Evolutionary conservation across 2,888 invertebrate genomes (phyloP).

Genomic region (Tenthredo notha): DNA sequence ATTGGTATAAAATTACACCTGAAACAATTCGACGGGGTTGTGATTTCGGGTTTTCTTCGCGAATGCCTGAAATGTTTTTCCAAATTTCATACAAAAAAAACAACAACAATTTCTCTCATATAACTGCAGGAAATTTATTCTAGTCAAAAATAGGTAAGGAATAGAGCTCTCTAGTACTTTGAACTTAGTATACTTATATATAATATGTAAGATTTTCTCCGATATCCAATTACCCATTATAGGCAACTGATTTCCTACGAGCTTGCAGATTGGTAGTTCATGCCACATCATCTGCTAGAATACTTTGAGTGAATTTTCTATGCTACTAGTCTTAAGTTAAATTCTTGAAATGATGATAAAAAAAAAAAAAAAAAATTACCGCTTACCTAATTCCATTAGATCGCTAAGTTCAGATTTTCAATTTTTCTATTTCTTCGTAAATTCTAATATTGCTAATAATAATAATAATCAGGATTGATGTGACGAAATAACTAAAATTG

Average conservation of each 20-base stretch:
- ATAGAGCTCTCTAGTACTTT: not conserved
- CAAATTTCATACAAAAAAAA: too few relatives aligned
- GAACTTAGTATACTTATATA: not conserved
- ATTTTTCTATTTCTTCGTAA: too few relatives aligned
- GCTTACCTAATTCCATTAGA: too few relatives aligned
- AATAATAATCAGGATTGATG: too few relatives aligned
- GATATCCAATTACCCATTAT: slow-evolving; percentile 42
- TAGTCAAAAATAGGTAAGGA: not conserved
- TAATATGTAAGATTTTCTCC: slow-evolving; percentile 1
- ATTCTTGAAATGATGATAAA: too few relatives aligned
- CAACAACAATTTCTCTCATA: not conserved
- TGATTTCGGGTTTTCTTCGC: not conserved
- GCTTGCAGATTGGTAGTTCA: not conserved
- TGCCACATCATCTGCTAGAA: slow-evolving; percentile 4
- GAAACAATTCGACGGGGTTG: not conserved
- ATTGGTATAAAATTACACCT: not conserved
- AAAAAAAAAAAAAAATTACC: too few relatives aligned
- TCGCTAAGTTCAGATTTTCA: too few relatives aligned
- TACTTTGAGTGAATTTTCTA: slow-evolving; percentile 29
- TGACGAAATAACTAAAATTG: not conserved
- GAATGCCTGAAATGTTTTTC: not conserved
- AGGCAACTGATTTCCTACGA: slow-evolving; percentile 19
- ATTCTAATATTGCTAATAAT: too few relatives aligned
- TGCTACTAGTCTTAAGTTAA: too few relatives aligned
- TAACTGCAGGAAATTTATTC: not conserved